phyloP scores from a whole-genome alignment of 2,113 vertebrate species.

The Euleptes europaea region DNA sequence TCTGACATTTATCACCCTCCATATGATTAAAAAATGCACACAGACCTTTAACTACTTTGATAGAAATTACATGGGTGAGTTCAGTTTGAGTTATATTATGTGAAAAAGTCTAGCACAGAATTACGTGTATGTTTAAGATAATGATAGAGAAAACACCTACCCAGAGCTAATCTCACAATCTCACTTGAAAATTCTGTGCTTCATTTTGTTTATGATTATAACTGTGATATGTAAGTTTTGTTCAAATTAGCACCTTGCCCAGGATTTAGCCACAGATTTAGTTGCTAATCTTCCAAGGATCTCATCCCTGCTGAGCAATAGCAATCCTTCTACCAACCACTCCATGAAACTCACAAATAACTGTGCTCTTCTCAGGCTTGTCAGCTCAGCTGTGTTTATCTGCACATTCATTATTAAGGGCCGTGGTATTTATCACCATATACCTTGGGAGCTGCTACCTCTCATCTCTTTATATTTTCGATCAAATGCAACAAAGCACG shows the following conservation, averaged over 20 bases:
- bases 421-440: no score
- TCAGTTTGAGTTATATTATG: constrained; percentile 48
- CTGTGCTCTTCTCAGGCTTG: neutral
- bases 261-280: neutral
- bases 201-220: neutral
- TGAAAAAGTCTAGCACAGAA: constrained; percentile 18
- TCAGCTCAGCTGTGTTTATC: neutral
- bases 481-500: no score
- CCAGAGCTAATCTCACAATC: neutral
- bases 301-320: neutral
- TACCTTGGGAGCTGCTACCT: no score
- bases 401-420: no score
- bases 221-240: neutral
- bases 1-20: constrained; percentile 52
- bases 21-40: constrained; percentile 23
- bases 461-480: no score
- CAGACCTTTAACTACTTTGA: constrained; percentile 6
- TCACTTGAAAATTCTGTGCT: neutral
- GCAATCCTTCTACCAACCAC: neutral
- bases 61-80: constrained; percentile 40
- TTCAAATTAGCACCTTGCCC: neutral
- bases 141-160: neutral
- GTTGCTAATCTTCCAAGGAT: neutral
- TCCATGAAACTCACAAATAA: neutral
- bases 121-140: constrained; percentile 38